Evolutionary conservation across 2,797 vertebrate species (phyloP), one percentile per base, ranked within the genome.

Genomic region (Typhlichthys subterraneus): DNA sequence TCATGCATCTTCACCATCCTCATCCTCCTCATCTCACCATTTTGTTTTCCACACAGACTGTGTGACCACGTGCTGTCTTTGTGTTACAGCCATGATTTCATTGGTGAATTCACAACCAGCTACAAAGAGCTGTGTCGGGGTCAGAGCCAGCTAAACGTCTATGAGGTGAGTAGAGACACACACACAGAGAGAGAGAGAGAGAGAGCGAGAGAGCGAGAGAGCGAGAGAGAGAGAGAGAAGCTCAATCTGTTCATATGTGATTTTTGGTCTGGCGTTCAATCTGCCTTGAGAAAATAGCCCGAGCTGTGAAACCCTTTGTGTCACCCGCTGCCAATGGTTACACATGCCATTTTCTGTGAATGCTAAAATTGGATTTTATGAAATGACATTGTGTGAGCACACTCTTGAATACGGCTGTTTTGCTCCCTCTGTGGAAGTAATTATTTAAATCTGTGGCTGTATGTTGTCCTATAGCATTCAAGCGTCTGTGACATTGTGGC

Each of bases 41-140:
- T 1, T 12, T 13, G 4, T 33, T 11, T 61, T 47, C 70, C 42
- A 68, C 59, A 17, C 19, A 42, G 49, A 38, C 4, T 10, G 0
- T 9, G 3, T 69, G 19, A 68, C 59, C 12, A 14, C 11, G 42
- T 23, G 67, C 66, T 75, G 10, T 80, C 47, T 71, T 79, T 76
- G 33, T 14, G 50, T 79, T 78, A 1, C 88, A 98, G 96, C 87
- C 96, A 98, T 0, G 96, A 98, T 83, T 97, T 98, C 89, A 98
- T 98, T 0, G 96, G 96, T 2, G 96, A 98, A 89, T 98, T 98
- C 85, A 96, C 92, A 72, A 96, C 94, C 70, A 97, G 94, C 86
- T 98, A 94, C 90, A 93, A 95, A 81, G 95, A 97, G 58, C 88
- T 98, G 60, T 95, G 95, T 5, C 92, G 93, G 0, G 94, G 95